Evolutionary conservation across 2,888 invertebrate species (phyloP), one percentile per base, ranked within the genome.

Genomic region (Cerastis rubricosa): DNA sequence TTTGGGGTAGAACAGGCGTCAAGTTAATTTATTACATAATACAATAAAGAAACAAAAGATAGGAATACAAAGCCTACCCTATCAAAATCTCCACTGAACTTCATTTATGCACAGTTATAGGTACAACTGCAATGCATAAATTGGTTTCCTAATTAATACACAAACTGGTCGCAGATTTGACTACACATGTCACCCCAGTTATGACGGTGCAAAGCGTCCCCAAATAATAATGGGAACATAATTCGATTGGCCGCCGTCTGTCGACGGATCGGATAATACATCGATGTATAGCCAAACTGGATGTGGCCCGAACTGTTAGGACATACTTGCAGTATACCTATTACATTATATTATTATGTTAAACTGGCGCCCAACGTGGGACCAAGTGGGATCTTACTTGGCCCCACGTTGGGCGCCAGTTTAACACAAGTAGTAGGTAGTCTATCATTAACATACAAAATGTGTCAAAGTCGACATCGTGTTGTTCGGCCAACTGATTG

Each of bases 221-320:
- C 93, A 94, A 95, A 95, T 95, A 95, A 95, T 96, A 96, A 95
- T 95, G 93, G 94, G 92, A 92, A 92, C 93, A 91, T 96, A 96
- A 96, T 93, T 96, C 94, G 94, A 96, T 96, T 96, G 95, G 93
- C 89, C 90, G 91, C 95, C 94, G 95, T 93, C 94, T 94, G 93
- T 92, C 92, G 92, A 89, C 88, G 91, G 89, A 91, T 90, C 88
- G 88, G 84, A 89, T 88, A 74, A 85, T 78, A 84, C 87, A 64
- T 45, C 45, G 88, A 89, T 79, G 45, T 78, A 78, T 45, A 66
- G 12, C 59, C 7, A 8, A 45, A 75, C 83, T 86, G 67, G 87
- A 89, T 68, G 82, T 47, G 88, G 40, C 25, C 22, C 12, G n/a
- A 19, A 14, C 19, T 19, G 11, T 11, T 61, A 19, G 29, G 9